Percentiles rank a stretch among this genome's conserved stretches.
Conservation (phyloP, 2,113 vertebrate species). For the Nesoenas mayeri region DNA sequence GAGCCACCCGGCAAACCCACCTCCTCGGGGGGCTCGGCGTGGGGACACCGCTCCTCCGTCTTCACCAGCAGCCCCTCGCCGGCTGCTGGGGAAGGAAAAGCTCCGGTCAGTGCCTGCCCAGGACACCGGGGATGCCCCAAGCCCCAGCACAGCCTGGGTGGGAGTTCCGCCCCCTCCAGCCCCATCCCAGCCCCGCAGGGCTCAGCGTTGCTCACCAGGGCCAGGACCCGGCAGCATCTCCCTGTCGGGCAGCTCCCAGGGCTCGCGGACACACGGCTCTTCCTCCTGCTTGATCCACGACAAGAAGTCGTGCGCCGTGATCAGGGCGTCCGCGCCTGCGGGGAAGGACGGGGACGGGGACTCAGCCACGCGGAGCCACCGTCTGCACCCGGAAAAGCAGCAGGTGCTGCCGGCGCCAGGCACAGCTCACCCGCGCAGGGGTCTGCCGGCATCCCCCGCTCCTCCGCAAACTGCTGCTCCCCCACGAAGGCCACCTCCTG, state of each 20-base stretch:
- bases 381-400: neutral
- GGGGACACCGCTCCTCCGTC: slow-evolving; percentile 54
- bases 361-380: neutral
- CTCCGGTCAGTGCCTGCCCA: fast-evolving
- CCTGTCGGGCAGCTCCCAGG: slow-evolving; percentile 52
- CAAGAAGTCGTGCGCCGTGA: slow-evolving; percentile 47
- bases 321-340: slow-evolving; percentile 20
- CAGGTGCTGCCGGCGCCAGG: fast-evolving
- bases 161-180: neutral
- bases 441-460: slow-evolving; percentile 66
- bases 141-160: neutral
- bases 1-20: slow-evolving; percentile 7
- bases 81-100: neutral
- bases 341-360: neutral
- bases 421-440: slow-evolving; percentile 64
- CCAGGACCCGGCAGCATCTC: neutral
- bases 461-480: slow-evolving; percentile 72
- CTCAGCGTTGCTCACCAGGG: slow-evolving; percentile 8
- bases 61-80: slow-evolving; percentile 56
- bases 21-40: slow-evolving; percentile 5
- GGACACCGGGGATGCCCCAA: fast-evolving
- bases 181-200: fast-evolving
- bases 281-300: slow-evolving; percentile 74
- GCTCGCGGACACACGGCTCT: slow-evolving; percentile 14
- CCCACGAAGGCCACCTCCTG: slow-evolving; percentile 74